A percentile compares a stretch with the other conserved stretches of the same genome.
phyloP scores from a whole-genome alignment of 2,113 vertebrate genomes.

The Passer montanus region DNA sequence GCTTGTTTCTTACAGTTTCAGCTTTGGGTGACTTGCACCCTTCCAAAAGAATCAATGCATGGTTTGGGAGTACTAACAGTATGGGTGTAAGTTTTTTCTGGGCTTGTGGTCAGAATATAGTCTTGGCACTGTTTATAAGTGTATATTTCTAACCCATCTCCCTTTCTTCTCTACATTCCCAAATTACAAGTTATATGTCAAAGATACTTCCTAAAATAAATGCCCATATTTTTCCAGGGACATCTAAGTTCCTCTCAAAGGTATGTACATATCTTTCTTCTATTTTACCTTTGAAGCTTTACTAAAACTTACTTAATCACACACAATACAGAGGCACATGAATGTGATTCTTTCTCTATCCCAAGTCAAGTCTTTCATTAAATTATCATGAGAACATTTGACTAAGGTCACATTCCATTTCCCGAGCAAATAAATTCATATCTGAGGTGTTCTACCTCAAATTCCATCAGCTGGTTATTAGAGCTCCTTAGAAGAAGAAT shows the following conservation, averaged over 20 bases:
- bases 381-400: not conserved
- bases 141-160: not conserved
- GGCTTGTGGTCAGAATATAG: not conserved
- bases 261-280: not conserved
- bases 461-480: not conserved
- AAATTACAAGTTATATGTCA: not conserved
- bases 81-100: not conserved
- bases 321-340: not conserved
- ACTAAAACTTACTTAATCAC: not conserved
- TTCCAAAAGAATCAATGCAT: not conserved
- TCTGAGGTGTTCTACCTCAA: not conserved
- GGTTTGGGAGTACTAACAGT: not conserved
- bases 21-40: not conserved
- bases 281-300: not conserved
- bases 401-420: not conserved
- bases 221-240: not conserved
- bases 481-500: not conserved
- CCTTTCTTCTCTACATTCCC: rapidly evolving
- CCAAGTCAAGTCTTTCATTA: not conserved
- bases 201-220: not conserved
- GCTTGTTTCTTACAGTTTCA: not conserved
- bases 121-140: not conserved
- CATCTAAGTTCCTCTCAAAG: not conserved
- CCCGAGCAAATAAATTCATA: not conserved
- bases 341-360: not conserved